A percentile compares a stretch with the other conserved stretches of the same genome.
Evolutionary conservation across 2,888 invertebrate species (phyloP).

Genomic region (Sylvicola fuscatus): DNA sequence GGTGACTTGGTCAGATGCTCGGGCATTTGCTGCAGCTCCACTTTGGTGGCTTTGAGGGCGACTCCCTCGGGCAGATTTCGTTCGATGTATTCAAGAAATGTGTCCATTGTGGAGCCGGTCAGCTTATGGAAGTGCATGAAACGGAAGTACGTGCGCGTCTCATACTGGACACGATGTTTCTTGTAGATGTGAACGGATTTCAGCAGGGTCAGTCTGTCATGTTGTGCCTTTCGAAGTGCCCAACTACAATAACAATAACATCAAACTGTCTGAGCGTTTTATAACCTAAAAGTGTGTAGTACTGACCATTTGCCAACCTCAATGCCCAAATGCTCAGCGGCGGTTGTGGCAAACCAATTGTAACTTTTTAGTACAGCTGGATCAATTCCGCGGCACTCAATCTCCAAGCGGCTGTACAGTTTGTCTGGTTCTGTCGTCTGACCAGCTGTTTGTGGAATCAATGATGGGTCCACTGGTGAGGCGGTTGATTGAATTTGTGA

Average conservation of each 20-base stretch:
- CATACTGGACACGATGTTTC: conserved; percentile 91
- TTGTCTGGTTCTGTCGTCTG: conserved; percentile 35
- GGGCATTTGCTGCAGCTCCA: conserved; percentile 35
- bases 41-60: conserved; percentile 73
- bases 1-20: conserved; percentile 31
- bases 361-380: conserved; percentile 76
- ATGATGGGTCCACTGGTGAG: too few species aligned
- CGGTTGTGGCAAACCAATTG: conserved; percentile 57
- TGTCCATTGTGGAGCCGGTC: conserved; percentile 90
- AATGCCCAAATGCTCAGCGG: conserved; percentile 65
- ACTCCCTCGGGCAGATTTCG: conserved; percentile 96
- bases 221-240: conserved; percentile 47
- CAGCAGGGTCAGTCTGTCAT: conserved; percentile 60
- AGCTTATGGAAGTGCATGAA: conserved; percentile 63
- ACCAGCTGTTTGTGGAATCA: too few species aligned
- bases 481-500: too few species aligned
- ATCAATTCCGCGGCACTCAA: conserved; percentile 78
- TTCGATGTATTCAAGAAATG: conserved; percentile 88
- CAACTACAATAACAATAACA: conserved; percentile 30
- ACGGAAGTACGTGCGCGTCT: conserved; percentile 78
- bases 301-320: conserved; percentile 47
- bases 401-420: conserved; percentile 58
- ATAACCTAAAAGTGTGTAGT: conserved; percentile 4
- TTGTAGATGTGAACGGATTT: conserved; percentile 80
- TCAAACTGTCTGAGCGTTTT: not conserved